These are phyloP conservation scores for Rhinolophus ferrumequinum DNA, from an alignment of 2,113 vertebrate genomes.

Conservation along the genomic window DNA sequence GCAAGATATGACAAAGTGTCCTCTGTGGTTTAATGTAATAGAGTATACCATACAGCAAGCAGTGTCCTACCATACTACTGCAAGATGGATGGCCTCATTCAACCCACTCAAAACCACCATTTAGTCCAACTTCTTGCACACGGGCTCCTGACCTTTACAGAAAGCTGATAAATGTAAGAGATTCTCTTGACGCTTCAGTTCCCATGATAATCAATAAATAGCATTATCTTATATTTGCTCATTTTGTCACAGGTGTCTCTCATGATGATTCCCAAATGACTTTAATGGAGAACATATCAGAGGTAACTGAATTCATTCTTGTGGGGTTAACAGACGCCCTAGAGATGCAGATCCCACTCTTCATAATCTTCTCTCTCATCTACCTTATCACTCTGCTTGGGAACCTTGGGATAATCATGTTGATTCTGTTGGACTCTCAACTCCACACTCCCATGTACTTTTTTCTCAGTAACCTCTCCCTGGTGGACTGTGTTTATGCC, in stretches of 20 bases:
- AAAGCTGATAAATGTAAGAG: background rate
- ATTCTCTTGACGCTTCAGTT: background rate
- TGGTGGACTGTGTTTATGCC: slow-evolving; percentile 52
- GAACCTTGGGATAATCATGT: background rate
- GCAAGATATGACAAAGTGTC: background rate
- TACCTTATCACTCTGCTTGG: slow-evolving; percentile 43
- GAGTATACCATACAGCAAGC: fast-evolving
- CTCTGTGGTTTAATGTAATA: background rate
- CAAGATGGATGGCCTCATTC: fast-evolving
- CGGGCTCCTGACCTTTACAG: background rate
- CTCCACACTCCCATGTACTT: slow-evolving; percentile 67
- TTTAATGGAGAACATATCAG: slow-evolving; percentile 58
- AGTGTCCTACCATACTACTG: background rate
- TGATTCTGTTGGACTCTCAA: slow-evolving; percentile 45
- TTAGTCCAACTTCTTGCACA: background rate
- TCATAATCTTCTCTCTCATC: slow-evolving; percentile 17
- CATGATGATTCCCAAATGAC: background rate
- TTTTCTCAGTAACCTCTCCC: slow-evolving; percentile 65
- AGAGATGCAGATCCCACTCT: slow-evolving; percentile 48
- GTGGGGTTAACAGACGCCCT: slow-evolving; percentile 43
- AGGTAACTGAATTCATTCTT: slow-evolving; percentile 59
- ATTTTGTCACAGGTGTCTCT: background rate
- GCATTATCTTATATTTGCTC: background rate
- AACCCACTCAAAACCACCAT: background rate
- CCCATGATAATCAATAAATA: background rate